These are phyloP conservation scores for Meteorus colon DNA, from an alignment of 2,888 invertebrate species.

Conservation along the genomic window DNA sequence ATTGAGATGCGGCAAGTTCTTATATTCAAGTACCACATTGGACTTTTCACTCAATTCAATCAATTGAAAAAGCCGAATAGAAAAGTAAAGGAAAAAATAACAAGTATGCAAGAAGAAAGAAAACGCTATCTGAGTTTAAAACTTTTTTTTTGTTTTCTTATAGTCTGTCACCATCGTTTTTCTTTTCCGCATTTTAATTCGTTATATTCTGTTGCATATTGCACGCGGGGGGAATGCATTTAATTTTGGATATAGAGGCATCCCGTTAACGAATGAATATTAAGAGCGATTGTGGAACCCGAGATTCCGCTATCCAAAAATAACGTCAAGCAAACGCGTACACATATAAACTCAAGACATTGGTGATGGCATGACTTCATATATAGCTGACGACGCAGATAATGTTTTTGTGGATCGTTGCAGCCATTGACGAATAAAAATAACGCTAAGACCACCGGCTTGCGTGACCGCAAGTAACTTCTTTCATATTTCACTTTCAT, in stretches of 20 bases:
- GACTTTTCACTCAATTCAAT: neutral
- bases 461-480: slow-evolving; percentile 41
- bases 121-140: too few relatives aligned
- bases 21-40: neutral
- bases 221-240: slow-evolving; percentile 1
- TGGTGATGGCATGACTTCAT: slow-evolving; percentile 4
- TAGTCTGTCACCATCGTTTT: neutral
- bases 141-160: neutral
- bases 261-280: slow-evolving; percentile 32
- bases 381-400: slow-evolving; percentile 23
- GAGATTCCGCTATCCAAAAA: slow-evolving; percentile 41
- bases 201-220: neutral
- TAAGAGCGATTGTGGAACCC: slow-evolving; percentile 40
- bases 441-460: slow-evolving; percentile 43
- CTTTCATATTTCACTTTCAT: slow-evolving; percentile 34
- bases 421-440: slow-evolving; percentile 49
- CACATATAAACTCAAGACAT: slow-evolving; percentile 14
- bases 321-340: slow-evolving; percentile 34
- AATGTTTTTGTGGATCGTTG: slow-evolving; percentile 36
- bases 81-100: neutral
- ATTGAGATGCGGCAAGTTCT: neutral
- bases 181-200: neutral
- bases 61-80: neutral
- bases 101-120: neutral
- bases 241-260: slow-evolving; percentile 20